Base-by-base conservation (phyloP, 2,797 vertebrate species). In the Acipenser ruthenus region DNA sequence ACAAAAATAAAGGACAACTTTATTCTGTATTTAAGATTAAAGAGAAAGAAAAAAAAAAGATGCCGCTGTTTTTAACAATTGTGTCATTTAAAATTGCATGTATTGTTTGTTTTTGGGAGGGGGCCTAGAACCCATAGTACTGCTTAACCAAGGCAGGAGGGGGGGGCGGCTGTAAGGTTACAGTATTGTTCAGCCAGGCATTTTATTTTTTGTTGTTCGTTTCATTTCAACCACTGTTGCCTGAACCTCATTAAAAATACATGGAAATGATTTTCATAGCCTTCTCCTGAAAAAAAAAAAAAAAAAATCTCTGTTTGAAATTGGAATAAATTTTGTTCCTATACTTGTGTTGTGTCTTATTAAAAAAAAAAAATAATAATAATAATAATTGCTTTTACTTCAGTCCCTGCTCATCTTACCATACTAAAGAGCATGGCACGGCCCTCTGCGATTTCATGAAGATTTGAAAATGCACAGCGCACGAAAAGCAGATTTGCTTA, bases 311-410 rank as follows among this genome's bases (percentile, higher is more conserved):
- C 92, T 95, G 94, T 99, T 98, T 98, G 94, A 96, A 97, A 97
- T 95, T 93, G 88, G 94, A 99, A 98, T 97, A 97, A 96, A 96
- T 93, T 93, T 93, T 88, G 92, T 98, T 98, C 93, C 94, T 96
- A 95, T 93, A 94, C 86, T 89, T 91, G 52, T 55, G 85, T 84
- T 84, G 79, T 74, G 70, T 68, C 52, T 55, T 9, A 55, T 55
- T 55, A 55, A 55, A 55, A 55, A 55, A 55, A 37, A 37, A 4
- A 55, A 55, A 55, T 3, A 55, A n/a, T 2, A 55, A 55, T 3
- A 55, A n/a, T 2, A 37, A 37, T 37, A 37, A 37, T 37, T 37
- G 23, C 23, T 37, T 37, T 37, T 37, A 4, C 23, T 37, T 3
- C 23, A 37, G 23, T 37, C 23, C 23, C 2, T 37, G 23, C 23